A percentile compares a stretch with the other conserved stretches of the same genome.
Evolutionary conservation across 2,888 invertebrate genomes (phyloP).

Genomic region (Resseliella maxima): DNA sequence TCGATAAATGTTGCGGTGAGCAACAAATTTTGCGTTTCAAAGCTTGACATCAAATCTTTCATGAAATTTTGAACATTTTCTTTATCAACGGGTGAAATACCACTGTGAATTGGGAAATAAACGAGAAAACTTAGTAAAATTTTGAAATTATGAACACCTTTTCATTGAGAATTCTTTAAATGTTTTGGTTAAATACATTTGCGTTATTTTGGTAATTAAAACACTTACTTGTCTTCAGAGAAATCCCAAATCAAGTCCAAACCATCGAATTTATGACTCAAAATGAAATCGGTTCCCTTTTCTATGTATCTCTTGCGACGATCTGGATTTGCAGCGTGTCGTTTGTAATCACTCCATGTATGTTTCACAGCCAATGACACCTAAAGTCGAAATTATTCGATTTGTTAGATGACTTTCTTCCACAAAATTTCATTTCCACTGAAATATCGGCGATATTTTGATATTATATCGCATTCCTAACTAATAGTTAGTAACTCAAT

Average conservation of each 20-base stretch:
- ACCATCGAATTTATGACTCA: slow-evolving; percentile 17
- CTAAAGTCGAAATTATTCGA: no score
- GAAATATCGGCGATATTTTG: no score
- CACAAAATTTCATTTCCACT: no score
- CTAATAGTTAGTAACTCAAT: no score
- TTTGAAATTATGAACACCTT: no score
- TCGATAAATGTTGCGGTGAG: not conserved
- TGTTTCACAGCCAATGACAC: not conserved
- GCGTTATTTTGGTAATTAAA: not conserved
- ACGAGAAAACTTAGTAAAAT: not conserved
- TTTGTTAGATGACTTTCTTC: no score
- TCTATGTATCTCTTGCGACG: not conserved
- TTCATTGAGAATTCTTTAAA: no score
- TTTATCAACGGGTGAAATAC: not conserved
- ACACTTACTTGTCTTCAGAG: not conserved
- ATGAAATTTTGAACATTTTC: not conserved
- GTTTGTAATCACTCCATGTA: not conserved
- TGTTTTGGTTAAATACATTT: no score
- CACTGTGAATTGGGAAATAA: no score
- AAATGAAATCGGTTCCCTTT: not conserved
- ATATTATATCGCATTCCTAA: no score
- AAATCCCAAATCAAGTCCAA: not conserved
- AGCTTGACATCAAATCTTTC: not conserved
- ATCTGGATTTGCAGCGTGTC: not conserved
- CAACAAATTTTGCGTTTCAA: not conserved